Evolutionary conservation across 2,888 invertebrate genomes (phyloP), one percentile per base, ranked within the genome.

Genomic region (Autographa gamma): DNA sequence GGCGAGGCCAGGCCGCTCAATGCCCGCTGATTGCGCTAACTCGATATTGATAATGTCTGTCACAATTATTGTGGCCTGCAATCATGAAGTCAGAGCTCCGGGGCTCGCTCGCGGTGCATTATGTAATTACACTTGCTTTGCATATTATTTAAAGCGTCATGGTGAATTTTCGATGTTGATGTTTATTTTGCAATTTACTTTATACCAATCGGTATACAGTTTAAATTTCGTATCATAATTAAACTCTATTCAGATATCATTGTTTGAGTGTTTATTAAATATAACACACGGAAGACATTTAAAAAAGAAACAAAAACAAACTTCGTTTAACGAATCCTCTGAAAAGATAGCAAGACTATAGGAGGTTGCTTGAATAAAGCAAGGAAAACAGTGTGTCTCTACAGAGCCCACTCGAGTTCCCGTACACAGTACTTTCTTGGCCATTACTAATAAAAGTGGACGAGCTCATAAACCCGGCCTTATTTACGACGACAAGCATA

Each of bases 1-100:
- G 54, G 19, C 54, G 13, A 56, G 54, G 54, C 54, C 54, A 25
- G 54, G 19, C 54, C 31, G 66, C 66, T 69, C 80, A 74, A 79
- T 80, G 77, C 72, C 38, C 71, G 71, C 68, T 81, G 82, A 83
- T 86, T 85, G 74, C 60, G 56, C 71, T 83, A 74, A 79, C 75
- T 73, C 73, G 72, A 80, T 82, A 76, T 82, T 72, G 72, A 77
- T 81, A 82, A 84, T 81, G 79, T 74, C 77, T 71, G 74, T 82
- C 80, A 71, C 34, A 74, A 76, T 77, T 74, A 79, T 73, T 74
- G 59, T 32, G 64, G 60, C 38, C 54, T 41, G 60, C 59, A 60
- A 60, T 68, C 62, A 58, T 66, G 8, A 58, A 31, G 14, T 25
- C 9, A 59, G 48, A 11, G 19, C 19, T 19, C 54, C 54, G 54